Percentiles rank a stretch among this genome's conserved stretches.
phyloP scores from a whole-genome alignment of 2,888 invertebrate genomes.

The Carpatolechia fugitivella region DNA sequence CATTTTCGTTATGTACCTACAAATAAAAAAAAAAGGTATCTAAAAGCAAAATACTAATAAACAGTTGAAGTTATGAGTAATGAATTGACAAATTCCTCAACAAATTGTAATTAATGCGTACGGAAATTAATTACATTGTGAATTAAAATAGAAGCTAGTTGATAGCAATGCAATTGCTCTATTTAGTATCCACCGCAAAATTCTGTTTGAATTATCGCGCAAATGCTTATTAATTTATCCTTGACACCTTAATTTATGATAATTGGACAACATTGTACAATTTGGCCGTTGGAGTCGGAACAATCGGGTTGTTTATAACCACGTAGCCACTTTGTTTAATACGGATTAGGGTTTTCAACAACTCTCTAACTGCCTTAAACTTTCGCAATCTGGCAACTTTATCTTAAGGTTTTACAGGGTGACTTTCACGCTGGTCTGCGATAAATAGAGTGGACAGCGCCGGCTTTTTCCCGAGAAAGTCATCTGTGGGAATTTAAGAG shows the following conservation, averaged over 20 bases:
- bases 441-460: neutral
- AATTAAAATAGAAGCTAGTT: slow-evolving; percentile 39
- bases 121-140: too few relatives aligned
- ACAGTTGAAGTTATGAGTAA: too few relatives aligned
- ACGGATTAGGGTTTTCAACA: neutral
- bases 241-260: slow-evolving; percentile 55
- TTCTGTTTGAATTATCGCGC: slow-evolving; percentile 57
- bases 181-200: slow-evolving; percentile 49
- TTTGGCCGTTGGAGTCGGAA: slow-evolving; percentile 30
- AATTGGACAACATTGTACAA: slow-evolving; percentile 32
- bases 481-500: too few relatives aligned
- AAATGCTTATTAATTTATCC: slow-evolving; percentile 66
- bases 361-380: neutral
- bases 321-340: slow-evolving; percentile 28
- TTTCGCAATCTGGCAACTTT: neutral
- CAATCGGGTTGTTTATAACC: slow-evolving; percentile 39
- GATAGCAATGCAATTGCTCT: slow-evolving; percentile 49
- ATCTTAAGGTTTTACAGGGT: too few relatives aligned
- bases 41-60: too few relatives aligned
- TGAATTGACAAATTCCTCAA: too few relatives aligned
- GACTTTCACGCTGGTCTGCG: neutral
- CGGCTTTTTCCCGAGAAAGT: too few relatives aligned
- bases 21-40: too few relatives aligned
- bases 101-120: too few relatives aligned
- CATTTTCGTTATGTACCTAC: too few relatives aligned